phyloP scores from a whole-genome alignment of 1,140 invertebrate species.

The Psilanteris sp. region DNA sequence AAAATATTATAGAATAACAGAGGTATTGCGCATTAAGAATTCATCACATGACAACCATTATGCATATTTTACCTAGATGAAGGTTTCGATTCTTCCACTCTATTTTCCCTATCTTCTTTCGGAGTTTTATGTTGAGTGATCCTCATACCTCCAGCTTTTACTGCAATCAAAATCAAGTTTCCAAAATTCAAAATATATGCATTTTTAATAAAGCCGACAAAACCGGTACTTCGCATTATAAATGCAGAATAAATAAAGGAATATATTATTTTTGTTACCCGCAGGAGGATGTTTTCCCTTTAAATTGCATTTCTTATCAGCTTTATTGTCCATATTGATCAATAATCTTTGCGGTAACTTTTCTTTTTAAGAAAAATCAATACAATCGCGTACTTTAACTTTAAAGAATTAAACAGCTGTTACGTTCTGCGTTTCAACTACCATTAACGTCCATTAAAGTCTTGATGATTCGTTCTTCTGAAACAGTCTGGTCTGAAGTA shows the following conservation, averaged over 20 bases:
- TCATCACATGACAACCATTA: constrained; percentile 5
- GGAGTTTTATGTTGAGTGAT: constrained; percentile 92
- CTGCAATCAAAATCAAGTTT: constrained; percentile 79
- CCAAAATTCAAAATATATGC: neutral
- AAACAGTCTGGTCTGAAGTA: constrained; percentile 24
- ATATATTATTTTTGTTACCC: constrained; percentile 80
- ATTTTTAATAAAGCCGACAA: too few species aligned
- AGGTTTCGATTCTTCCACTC: constrained; percentile 76
- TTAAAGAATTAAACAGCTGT: constrained; percentile 24
- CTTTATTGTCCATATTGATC: too few species aligned
- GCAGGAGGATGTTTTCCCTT: constrained; percentile 92
- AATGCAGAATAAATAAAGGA: too few species aligned
- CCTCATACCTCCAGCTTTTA: constrained; percentile 94
- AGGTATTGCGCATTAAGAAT: too few species aligned
- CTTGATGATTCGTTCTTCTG: too few species aligned
- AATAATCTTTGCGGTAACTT: too few species aligned
- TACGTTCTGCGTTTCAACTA: constrained; percentile 8
- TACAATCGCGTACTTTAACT: neutral
- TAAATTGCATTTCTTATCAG: constrained; percentile 84
- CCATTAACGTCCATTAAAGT: too few species aligned
- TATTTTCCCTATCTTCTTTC: constrained; percentile 82
- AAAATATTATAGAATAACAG: too few species aligned
- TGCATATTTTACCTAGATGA: constrained; percentile 70
- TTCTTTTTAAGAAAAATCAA: too few species aligned
- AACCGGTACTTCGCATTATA: neutral